phyloP scores from a whole-genome alignment of 2,888 invertebrate species.

The Drosophila mimica region DNA sequence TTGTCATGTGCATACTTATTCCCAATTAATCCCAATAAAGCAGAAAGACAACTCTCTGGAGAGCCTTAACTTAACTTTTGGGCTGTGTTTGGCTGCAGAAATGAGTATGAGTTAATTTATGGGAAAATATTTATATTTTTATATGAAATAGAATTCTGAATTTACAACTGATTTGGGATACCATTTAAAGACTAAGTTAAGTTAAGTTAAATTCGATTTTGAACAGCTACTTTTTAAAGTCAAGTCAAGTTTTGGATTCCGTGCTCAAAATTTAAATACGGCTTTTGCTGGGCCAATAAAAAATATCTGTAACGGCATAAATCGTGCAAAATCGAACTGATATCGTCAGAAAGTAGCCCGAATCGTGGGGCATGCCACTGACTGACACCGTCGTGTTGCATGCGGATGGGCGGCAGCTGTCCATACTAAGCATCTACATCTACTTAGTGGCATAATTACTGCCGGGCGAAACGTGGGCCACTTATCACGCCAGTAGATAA shows the following conservation, averaged over 20 bases:
- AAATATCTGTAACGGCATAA: background rate
- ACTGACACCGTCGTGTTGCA: conserved; percentile 28
- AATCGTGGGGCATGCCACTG: conserved; percentile 24
- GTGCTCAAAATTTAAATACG: conserved; percentile 23
- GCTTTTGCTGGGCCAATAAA: background rate
- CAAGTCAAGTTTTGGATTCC: conserved; percentile 3
- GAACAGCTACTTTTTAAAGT: background rate
- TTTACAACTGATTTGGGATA: background rate
- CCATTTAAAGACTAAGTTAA: background rate
- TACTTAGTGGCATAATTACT: conserved; percentile 66
- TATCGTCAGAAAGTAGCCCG: background rate
- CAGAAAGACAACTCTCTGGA: conserved; percentile 25
- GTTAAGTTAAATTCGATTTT: background rate
- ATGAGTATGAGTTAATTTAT: conserved; percentile 5
- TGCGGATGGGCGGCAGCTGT: conserved; percentile 52
- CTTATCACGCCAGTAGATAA: conserved; percentile 72
- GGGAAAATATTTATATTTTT: background rate
- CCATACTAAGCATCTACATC: conserved; percentile 63
- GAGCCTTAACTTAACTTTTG: conserved; percentile 37
- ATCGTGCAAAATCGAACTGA: conserved; percentile 36
- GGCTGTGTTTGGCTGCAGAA: conserved; percentile 8
- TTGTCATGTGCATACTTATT: conserved; percentile 55
- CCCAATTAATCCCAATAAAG: conserved; percentile 76
- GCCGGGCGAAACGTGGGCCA: conserved; percentile 49
- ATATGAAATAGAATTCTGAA: background rate